phyloP scores from a whole-genome alignment of 2,797 vertebrate species.

The Enteromius unitaeniatus region DNA sequence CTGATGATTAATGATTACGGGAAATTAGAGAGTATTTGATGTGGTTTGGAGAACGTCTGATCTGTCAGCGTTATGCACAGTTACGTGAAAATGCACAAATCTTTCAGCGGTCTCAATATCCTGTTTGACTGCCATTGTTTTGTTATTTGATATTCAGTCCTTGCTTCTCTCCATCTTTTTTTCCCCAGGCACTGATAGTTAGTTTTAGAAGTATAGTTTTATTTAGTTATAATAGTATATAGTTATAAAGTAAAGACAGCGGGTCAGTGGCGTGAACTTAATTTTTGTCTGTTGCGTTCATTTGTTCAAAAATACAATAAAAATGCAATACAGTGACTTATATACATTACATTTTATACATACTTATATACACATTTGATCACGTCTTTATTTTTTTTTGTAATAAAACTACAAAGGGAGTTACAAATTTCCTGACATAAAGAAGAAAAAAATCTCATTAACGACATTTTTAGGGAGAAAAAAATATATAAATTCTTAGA shows the following conservation, averaged over 20 bases:
- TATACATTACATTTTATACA: too few relatives aligned
- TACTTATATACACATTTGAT: not conserved
- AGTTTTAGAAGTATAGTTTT: not conserved
- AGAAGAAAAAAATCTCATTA: not conserved
- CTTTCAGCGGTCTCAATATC: constrained; percentile 22
- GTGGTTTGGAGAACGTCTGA: constrained; percentile 23
- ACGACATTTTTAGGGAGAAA: not conserved
- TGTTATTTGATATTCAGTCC: constrained; percentile 14
- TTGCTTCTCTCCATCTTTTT: not conserved
- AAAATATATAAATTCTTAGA: too few relatives aligned
- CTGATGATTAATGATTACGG: constrained; percentile 48
- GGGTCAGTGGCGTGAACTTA: not conserved
- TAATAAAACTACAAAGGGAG: not conserved
- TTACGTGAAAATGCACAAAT: constrained; percentile 26
- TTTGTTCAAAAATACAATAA: not conserved
- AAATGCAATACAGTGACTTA: not conserved
- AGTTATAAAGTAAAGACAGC: not conserved
- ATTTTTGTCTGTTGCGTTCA: not conserved
- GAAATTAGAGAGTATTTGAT: constrained; percentile 50
- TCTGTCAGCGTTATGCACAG: constrained; percentile 27
- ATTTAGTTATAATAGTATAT: not conserved
- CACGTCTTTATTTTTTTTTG: not conserved
- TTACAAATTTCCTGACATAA: not conserved
- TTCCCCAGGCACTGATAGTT: not conserved
- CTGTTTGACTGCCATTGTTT: constrained; percentile 30